Evolutionary conservation across 2,797 vertebrate genomes (phyloP), one percentile per base, ranked within the genome.

Genomic region (Delichon dasypus): DNA sequence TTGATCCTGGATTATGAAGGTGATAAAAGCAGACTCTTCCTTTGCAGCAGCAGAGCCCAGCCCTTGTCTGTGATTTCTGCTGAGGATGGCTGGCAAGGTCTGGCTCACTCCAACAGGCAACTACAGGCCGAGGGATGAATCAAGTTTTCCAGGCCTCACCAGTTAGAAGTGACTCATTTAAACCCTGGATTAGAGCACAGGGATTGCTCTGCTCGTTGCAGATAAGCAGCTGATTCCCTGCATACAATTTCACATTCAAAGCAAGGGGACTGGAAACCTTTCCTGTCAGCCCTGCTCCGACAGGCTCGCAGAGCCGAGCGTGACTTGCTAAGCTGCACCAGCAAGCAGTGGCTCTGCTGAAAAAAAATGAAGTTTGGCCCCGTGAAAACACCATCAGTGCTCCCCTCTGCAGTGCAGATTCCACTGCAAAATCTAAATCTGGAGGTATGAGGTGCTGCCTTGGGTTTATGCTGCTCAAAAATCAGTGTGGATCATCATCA

Each of bases 201-300:
- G 95, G 94, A 95, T 89, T 51, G 85, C 88, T 93, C 96, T 96
- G 90, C 94, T 90, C 4, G 1, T 13, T 68, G 93, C 82, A 95
- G 94, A 97, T 97, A 96, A 96, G 95, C 95, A 91, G 94, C 93
- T 89, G 95, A 91, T 93, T 95, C 84, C 93, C 88, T 93, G 93
- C 89, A 93, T 57, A 88, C 79, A 94, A 93, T 94, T 94, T 58
- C 90, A 67, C 91, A 96, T 92, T 95, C 94, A 94, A 95, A 96
- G 94, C 90, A 88, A 88, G 44, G 85, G 85, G 87, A 89, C 86
- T 94, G 96, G 96, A 96, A 96, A 82, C 60, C 91, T 90, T 94
- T 94, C 96, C 96, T 89, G 94, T 61, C 78, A 45, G 86, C 94
- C 94, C 93, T 84, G 94, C 84, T 92, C 75, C 9, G 0, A 26